These are phyloP conservation scores for Pseudorasbora parva DNA, from an alignment of 2,113 vertebrate species.

Conservation along the genomic window DNA sequence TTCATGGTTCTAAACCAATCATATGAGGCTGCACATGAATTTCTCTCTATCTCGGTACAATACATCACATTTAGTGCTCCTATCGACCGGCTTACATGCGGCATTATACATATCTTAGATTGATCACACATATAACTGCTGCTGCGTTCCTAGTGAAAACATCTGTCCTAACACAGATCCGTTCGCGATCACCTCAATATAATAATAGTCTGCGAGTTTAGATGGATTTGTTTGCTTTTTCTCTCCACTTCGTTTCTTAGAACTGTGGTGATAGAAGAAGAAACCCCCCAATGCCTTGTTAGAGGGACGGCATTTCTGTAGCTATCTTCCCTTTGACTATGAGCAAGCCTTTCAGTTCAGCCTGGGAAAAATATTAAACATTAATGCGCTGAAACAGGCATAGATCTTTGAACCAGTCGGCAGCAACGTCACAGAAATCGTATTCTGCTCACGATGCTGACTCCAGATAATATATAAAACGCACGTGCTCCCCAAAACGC, in stretches of 20 bases:
- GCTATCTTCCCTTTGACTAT: slow-evolving; percentile 76
- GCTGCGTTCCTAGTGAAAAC: slow-evolving; percentile 69
- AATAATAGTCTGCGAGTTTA: slow-evolving; percentile 67
- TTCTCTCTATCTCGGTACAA: slow-evolving; percentile 73
- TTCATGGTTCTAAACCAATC: slow-evolving; percentile 41
- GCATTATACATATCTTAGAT: slow-evolving; percentile 79
- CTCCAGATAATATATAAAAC: slow-evolving; percentile 42
- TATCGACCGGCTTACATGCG: slow-evolving; percentile 77
- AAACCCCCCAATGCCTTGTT: slow-evolving; percentile 71
- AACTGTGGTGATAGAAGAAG: slow-evolving; percentile 38
- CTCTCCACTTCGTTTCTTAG: not conserved
- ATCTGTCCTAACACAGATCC: slow-evolving; percentile 65
- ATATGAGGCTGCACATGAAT: slow-evolving; percentile 44
- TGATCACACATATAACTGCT: slow-evolving; percentile 80
- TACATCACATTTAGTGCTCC: slow-evolving; percentile 78
- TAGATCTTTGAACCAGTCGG: slow-evolving; percentile 70
- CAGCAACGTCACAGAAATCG: slow-evolving; percentile 59
- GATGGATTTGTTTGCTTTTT: slow-evolving; percentile 39
- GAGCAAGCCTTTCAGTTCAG: slow-evolving; percentile 78
- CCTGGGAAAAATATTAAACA: slow-evolving; percentile 87
- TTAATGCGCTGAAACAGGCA: slow-evolving; percentile 84
- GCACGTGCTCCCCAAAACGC: slow-evolving; percentile 3
- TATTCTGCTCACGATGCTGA: slow-evolving; percentile 55
- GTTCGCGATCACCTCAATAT: slow-evolving; percentile 65
- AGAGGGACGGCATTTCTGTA: not conserved